Percentiles rank a stretch among this genome's conserved stretches.
phyloP scores from a whole-genome alignment of 2,797 vertebrate species.

The Macropus fuliginosus region DNA sequence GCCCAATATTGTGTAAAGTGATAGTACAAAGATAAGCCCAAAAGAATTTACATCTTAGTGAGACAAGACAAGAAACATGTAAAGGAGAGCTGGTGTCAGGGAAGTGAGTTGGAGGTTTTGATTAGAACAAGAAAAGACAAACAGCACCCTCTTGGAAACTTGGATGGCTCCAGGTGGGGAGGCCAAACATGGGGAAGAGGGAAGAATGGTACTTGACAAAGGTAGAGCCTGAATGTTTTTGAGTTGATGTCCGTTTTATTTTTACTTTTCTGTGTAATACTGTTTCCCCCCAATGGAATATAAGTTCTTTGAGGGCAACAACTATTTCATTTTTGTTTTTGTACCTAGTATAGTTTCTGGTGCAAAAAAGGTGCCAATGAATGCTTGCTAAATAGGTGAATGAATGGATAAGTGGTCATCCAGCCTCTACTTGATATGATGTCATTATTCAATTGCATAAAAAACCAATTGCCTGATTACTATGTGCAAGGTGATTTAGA shows the following conservation, averaged over 20 bases:
- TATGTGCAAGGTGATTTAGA: background rate
- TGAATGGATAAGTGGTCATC: background rate
- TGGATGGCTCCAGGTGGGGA: too few relatives aligned
- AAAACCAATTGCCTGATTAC: background rate
- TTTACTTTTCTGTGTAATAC: background rate
- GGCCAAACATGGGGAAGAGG: background rate
- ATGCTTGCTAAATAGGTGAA: background rate
- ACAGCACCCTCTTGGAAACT: background rate
- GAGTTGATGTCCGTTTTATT: background rate
- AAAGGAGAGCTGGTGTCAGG: background rate
- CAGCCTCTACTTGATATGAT: background rate
- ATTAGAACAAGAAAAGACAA: background rate
- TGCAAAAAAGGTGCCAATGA: background rate
- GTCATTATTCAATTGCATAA: background rate
- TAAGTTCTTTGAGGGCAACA: background rate
- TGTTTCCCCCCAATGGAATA: background rate
- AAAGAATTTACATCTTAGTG: background rate
- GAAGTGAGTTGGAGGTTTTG: background rate
- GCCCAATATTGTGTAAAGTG: background rate
- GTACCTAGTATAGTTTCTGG: background rate
- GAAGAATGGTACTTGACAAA: background rate
- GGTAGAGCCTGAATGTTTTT: background rate
- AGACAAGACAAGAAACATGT: background rate
- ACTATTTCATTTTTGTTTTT: background rate
- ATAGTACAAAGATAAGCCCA: background rate